Conservation (phyloP, 2,113 vertebrate species). For the Anguilla rostrata region DNA sequence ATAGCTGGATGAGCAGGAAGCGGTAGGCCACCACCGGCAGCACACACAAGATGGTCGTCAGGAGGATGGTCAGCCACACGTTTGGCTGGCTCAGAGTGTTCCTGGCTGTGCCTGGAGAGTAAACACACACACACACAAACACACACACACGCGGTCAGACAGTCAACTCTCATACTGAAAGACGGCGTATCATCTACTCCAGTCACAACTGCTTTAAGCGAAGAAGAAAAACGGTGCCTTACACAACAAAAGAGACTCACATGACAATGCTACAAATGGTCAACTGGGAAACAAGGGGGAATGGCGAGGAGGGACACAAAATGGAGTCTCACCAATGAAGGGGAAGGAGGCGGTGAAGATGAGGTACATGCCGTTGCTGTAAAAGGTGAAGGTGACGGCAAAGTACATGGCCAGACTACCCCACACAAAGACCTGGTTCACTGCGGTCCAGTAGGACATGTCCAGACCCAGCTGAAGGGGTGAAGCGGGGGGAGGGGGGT, state of each 20-base stretch:
- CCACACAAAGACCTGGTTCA: conserved; percentile 88
- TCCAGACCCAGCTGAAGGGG: conserved; percentile 79
- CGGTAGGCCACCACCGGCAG: conserved; percentile 78
- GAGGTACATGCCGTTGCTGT: conserved; percentile 83
- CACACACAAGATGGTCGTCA: conserved; percentile 81
- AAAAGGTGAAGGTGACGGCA: conserved; percentile 84
- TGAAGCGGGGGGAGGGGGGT: background rate
- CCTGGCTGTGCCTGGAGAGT: conserved; percentile 76
- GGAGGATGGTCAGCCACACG: conserved; percentile 82
- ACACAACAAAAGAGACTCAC: background rate
- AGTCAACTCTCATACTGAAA: background rate
- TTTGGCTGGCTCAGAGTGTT: conserved; percentile 82
- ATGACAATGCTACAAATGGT: background rate
- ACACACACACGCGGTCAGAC: conserved; percentile 17
- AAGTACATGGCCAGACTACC: conserved; percentile 93
- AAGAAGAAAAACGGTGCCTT: background rate
- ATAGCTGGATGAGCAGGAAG: conserved; percentile 77
- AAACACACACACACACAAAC: conserved; percentile 29
- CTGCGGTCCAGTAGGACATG: conserved; percentile 88
- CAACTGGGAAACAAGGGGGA: background rate
- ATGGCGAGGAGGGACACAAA: background rate
- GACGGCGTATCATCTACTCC: background rate
- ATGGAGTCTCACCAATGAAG: conserved; percentile 80
- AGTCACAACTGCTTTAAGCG: background rate
- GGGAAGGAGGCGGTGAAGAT: conserved; percentile 77